Conservation (phyloP, 1,140 invertebrate species). For the Lysiphlebus fabarum region DNA sequence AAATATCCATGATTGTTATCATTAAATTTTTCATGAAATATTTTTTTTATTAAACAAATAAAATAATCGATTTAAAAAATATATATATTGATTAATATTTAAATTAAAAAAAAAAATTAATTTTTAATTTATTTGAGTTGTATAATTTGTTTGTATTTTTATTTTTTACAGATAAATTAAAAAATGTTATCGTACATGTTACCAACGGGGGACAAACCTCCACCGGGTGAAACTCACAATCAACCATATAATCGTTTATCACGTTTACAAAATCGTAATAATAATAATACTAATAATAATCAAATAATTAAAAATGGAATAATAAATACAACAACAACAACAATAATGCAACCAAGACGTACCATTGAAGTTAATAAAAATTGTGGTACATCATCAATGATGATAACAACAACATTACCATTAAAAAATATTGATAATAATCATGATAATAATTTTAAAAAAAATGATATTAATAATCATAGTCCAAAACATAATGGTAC, state of each 20-base stretch:
- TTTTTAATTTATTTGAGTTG: not conserved
- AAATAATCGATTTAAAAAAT: not conserved
- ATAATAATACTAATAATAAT: not conserved
- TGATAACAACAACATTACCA: constrained; percentile 36
- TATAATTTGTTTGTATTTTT: constrained; percentile 4
- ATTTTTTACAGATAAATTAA: constrained; percentile 17
- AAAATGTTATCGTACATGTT: constrained; percentile 55
- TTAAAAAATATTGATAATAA: constrained; percentile 24
- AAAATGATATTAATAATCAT: constrained; percentile 25
- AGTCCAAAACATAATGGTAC: constrained; percentile 48
- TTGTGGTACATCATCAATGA: constrained; percentile 28
- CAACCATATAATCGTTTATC: constrained; percentile 26
- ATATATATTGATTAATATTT: not conserved
- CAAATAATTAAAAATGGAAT: constrained; percentile 23
- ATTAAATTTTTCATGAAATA: not conserved
- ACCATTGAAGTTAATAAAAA: not conserved
- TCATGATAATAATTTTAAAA: constrained; percentile 8
- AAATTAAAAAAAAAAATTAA: not conserved
- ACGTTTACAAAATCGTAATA: constrained; percentile 21
- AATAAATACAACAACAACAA: not conserved
- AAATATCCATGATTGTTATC: constrained; percentile 1
- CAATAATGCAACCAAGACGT: not conserved
- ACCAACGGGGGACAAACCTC: constrained; percentile 53
- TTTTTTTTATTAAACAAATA: constrained; percentile 2
- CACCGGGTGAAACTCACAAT: constrained; percentile 38